phyloP scores from a whole-genome alignment of 1,140 invertebrate genomes.

The Sarcophaga peregrina region DNA sequence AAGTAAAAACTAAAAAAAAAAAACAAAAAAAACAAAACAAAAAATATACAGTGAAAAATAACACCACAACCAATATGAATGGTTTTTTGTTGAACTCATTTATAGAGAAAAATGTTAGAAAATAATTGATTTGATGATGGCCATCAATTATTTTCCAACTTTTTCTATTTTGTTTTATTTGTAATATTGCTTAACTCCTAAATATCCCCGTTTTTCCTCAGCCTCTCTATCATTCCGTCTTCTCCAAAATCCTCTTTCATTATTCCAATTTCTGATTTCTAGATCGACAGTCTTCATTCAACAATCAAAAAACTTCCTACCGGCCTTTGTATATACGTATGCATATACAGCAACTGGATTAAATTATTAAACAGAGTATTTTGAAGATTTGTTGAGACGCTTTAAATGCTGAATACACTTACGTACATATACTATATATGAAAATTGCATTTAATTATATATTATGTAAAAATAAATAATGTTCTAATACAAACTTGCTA shows the following conservation, averaged over 20 bases:
- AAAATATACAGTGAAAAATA: constrained; percentile 33
- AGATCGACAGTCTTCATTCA: background rate
- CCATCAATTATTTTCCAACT: constrained; percentile 4
- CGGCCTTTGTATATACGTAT: background rate
- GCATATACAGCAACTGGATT: background rate
- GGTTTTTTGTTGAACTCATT: background rate
- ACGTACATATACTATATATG: background rate
- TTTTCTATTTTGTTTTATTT: background rate
- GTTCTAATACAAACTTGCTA: constrained; percentile 4
- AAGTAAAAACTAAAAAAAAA: background rate
- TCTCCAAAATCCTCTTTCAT: no score
- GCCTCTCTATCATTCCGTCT: no score
- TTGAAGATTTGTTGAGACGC: background rate
- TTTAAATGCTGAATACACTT: background rate
- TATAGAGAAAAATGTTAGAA: background rate
- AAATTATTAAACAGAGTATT: background rate
- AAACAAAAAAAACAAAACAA: constrained; percentile 24
- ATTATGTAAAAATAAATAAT: background rate
- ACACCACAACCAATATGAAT: constrained; percentile 31
- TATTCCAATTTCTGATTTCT: background rate
- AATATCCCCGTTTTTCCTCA: background rate
- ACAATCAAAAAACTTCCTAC: constrained; percentile 9
- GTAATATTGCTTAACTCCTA: background rate
- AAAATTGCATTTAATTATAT: background rate
- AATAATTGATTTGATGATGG: background rate